These are phyloP conservation scores for Eupsilia transversa DNA, from an alignment of 2,888 invertebrate species.

Conservation along the genomic window DNA sequence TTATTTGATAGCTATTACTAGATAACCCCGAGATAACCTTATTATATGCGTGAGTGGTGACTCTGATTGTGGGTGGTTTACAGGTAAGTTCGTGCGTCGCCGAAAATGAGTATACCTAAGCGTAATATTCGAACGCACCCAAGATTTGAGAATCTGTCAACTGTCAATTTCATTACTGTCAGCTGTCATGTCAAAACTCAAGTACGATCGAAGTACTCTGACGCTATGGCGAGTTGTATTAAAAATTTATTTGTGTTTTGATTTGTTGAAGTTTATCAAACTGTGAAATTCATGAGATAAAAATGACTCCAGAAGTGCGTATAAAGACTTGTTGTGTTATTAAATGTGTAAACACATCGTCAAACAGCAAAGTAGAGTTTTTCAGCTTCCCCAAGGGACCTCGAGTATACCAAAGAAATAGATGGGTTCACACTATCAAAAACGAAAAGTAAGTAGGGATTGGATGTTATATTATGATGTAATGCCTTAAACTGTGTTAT, in stretches of 20 bases:
- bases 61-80: too few relatives aligned
- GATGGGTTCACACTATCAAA: conserved; percentile 25
- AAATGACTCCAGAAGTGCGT: conserved; percentile 13
- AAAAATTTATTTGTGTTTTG: conserved; percentile 1
- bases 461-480: background rate
- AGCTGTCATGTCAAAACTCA: background rate
- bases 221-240: too few relatives aligned
- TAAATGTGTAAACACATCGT: conserved; percentile 21
- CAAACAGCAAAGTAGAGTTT: conserved; percentile 25
- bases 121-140: background rate
- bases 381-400: conserved; percentile 6
- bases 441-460: conserved; percentile 29
- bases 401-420: conserved; percentile 2
- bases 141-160: background rate
- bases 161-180: background rate
- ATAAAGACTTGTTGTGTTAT: conserved; percentile 23
- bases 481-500: background rate
- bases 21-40: too few relatives aligned
- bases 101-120: background rate
- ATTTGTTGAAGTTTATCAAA: background rate
- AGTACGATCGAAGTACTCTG: too few relatives aligned
- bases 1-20: too few relatives aligned
- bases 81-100: too few relatives aligned
- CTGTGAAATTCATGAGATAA: background rate
- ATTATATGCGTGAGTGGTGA: too few relatives aligned